Base-by-base conservation (phyloP, 2,113 vertebrate genomes). In the Calypte anna region DNA sequence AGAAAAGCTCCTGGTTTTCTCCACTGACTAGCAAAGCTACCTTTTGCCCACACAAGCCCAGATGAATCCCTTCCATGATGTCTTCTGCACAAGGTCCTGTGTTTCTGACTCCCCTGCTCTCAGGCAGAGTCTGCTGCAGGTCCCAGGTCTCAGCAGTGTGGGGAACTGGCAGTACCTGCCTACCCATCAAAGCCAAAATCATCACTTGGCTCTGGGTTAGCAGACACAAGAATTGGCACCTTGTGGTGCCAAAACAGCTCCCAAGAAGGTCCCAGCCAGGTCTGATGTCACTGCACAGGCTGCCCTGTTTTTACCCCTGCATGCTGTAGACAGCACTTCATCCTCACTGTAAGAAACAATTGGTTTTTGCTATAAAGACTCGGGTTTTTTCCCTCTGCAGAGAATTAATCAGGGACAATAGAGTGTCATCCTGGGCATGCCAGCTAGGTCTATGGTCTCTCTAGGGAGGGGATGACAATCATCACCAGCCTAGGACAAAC, bases 201-300 rank as follows among this genome's bases (percentile, higher is more conserved):
- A 22, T 14, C 31, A 16, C 10, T 30, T 0, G 0, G 21, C 19
- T 79, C 6, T 28, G 25, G 57, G 14, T 51, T 77, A 67, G 43
- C 66, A 91, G 48, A 78, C 7, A 7, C 13, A n/a, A 36, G 19
- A 30, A 9, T 6, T 46, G 55, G n/a, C 51, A 55, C 8, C 33
- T 12, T 28, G 48, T 12, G 23, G 16, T 40, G 50, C 27, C 40
- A 84, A 66, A 81, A 17, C 19, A 50, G 8, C 20, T 14, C 44
- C 33, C 25, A 54, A 8, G n/a, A 67, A 84, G 31, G 22, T 50
- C 22, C 22, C 18, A 40, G 36, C 14, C 9, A 74, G 24, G 16
- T 33, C 55, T 63, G 57, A 31, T 58, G 24, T 38, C 68, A 74
- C n/a, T 4, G 5, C 69, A 74, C 27, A n/a, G 13, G 17, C 23